These are phyloP conservation scores for Brachionus rotundiformis DNA, from an alignment of 1,140 invertebrate species.

Conservation along the genomic window DNA sequence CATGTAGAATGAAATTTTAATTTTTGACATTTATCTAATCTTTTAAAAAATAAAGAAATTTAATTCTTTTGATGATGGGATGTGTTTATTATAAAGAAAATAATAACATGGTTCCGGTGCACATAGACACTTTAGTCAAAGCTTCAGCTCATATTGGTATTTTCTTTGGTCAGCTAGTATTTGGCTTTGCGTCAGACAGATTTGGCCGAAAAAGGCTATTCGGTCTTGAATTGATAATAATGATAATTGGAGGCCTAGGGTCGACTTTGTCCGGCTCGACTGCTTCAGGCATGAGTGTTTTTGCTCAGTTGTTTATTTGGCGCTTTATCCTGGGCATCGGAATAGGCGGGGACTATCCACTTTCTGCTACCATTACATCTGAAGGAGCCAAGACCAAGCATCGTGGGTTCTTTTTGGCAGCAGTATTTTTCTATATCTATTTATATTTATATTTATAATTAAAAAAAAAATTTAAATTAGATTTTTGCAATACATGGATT, in stretches of 20 bases:
- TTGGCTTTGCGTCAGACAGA: conserved; percentile 23
- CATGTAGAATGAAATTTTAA: not conserved
- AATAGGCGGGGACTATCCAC: conserved; percentile 52
- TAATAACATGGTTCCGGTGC: conserved; percentile 8
- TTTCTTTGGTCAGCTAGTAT: conserved; percentile 30
- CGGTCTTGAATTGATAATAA: conserved; percentile 30
- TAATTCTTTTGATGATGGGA: conserved; percentile 48
- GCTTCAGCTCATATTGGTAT: conserved; percentile 36
- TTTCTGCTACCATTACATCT: conserved; percentile 36
- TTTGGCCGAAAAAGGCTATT: conserved; percentile 37
- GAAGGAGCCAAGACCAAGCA: not conserved
- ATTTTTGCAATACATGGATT: conserved; percentile 48
- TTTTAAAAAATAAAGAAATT: conserved; percentile 15
- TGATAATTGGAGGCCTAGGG: not conserved
- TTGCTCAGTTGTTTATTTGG: conserved; percentile 8
- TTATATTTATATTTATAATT: not conserved
- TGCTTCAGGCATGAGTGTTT: conserved; percentile 19
- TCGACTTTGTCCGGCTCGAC: conserved; percentile 23
- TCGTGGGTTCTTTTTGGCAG: conserved; percentile 31
- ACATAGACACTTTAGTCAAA: conserved; percentile 42
- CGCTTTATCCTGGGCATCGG: conserved; percentile 40
- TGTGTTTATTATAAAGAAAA: conserved; percentile 46
- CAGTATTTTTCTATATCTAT: not conserved
- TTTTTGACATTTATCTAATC: not conserved
- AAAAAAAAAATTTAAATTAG: too few relatives aligned